These are phyloP conservation scores for Passerculus sandwichensis DNA, from an alignment of 2,797 vertebrate genomes.

Conservation along the genomic window DNA sequence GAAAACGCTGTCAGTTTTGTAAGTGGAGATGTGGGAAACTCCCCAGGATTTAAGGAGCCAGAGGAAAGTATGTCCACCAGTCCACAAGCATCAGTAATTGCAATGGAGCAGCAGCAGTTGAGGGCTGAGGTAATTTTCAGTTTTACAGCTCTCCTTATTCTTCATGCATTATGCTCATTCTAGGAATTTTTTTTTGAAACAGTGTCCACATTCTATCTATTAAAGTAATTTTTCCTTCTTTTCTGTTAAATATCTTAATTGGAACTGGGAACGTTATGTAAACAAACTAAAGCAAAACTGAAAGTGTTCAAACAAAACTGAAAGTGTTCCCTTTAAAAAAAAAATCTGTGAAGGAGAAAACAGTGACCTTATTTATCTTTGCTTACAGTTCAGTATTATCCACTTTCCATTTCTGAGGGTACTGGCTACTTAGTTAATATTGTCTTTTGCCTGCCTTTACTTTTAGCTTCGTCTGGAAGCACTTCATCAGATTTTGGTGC, in stretches of 20 bases:
- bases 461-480: slow-evolving; percentile 93
- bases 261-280: neutral
- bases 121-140: slow-evolving; percentile 87
- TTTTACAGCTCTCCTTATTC: neutral
- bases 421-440: neutral
- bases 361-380: neutral
- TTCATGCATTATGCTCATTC: neutral
- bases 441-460: neutral
- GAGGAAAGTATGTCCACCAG: slow-evolving; percentile 95
- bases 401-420: neutral
- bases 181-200: neutral
- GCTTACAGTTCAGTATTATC: neutral
- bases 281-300: neutral
- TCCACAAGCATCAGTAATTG: slow-evolving; percentile 90
- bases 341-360: fast-evolving
- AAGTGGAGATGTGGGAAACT: slow-evolving; percentile 91
- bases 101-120: slow-evolving; percentile 96
- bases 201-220: neutral
- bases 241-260: neutral
- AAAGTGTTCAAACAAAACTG: neutral
- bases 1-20: slow-evolving; percentile 95
- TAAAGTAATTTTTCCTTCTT: neutral
- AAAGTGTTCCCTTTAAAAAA: neutral
- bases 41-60: slow-evolving; percentile 93
- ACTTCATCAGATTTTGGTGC: slow-evolving; percentile 94